phyloP scores from a whole-genome alignment of 2,797 vertebrate genomes.

The Steatocranus sp. region DNA sequence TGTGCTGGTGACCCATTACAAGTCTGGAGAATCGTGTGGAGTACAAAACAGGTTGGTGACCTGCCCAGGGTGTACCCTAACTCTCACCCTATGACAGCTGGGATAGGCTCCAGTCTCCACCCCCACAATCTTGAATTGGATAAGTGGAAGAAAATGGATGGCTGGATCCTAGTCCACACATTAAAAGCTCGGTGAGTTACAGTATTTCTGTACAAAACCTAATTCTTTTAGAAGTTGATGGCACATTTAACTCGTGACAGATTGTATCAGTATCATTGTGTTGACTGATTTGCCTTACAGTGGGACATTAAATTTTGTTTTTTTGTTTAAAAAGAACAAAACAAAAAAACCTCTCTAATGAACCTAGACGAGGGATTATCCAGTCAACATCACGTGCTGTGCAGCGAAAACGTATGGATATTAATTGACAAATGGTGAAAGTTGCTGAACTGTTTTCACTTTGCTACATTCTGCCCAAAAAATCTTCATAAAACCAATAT shows the following conservation, averaged over 20 bases:
- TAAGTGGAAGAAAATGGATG: neutral
- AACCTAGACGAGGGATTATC: neutral
- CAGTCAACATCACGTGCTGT: neutral
- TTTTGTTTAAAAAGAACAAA: neutral
- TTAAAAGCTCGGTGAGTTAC: neutral
- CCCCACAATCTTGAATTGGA: neutral
- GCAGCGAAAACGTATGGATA: neutral
- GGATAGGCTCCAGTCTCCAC: neutral
- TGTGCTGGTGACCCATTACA: neutral
- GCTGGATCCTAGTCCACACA: neutral
- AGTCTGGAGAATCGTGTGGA: neutral
- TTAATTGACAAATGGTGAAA: neutral
- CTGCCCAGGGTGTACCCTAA: rapidly evolving
- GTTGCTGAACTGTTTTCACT: neutral
- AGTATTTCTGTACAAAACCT: neutral
- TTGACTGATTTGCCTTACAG: rapidly evolving
- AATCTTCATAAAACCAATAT: neutral
- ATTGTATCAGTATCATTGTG: neutral
- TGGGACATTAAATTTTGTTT: neutral
- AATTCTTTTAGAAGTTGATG: neutral
- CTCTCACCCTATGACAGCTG: neutral
- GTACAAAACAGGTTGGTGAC: neutral
- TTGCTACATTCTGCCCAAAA: neutral
- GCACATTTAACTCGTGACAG: neutral
- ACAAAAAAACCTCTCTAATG: neutral